Evolutionary conservation across 2,113 vertebrate genomes (phyloP).

Genomic region (Pygoscelis antarcticus): DNA sequence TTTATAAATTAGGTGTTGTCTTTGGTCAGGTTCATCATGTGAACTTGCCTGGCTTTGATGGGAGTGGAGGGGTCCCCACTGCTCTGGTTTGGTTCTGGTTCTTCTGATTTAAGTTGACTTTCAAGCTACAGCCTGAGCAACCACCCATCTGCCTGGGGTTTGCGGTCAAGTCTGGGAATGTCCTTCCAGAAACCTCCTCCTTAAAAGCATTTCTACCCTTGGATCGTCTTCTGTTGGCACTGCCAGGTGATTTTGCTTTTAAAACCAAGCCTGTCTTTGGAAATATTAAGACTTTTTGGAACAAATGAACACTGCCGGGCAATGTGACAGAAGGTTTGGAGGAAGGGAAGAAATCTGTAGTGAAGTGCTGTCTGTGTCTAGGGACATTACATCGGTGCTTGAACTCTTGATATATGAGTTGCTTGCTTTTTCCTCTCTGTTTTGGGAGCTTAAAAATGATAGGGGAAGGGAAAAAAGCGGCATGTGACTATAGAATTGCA

Average conservation of each 20-base stretch:
- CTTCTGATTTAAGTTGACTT: not conserved
- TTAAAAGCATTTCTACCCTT: accelerated
- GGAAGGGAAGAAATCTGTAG: not conserved
- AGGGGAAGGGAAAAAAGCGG: accelerated
- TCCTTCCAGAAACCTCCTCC: not conserved
- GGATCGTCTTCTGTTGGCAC: not conserved
- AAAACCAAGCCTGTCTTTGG: not conserved
- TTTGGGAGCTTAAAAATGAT: not conserved
- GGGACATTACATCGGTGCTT: too few species aligned
- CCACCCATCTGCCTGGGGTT: not conserved
- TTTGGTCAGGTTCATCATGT: not conserved
- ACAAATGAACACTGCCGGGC: accelerated
- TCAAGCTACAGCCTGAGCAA: not conserved
- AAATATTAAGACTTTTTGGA: not conserved
- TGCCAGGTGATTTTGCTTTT: not conserved
- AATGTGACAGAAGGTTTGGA: not conserved
- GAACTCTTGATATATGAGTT: accelerated
- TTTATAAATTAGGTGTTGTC: not conserved
- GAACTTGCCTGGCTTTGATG: not conserved
- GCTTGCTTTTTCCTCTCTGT: not conserved
- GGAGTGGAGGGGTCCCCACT: not conserved
- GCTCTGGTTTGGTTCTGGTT: not conserved
- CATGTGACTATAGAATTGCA: accelerated
- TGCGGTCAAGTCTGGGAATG: not conserved
- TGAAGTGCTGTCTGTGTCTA: not conserved